These are phyloP conservation scores for Distichodus sexfasciatus DNA, from an alignment of 2,797 vertebrate species.

Conservation along the genomic window DNA sequence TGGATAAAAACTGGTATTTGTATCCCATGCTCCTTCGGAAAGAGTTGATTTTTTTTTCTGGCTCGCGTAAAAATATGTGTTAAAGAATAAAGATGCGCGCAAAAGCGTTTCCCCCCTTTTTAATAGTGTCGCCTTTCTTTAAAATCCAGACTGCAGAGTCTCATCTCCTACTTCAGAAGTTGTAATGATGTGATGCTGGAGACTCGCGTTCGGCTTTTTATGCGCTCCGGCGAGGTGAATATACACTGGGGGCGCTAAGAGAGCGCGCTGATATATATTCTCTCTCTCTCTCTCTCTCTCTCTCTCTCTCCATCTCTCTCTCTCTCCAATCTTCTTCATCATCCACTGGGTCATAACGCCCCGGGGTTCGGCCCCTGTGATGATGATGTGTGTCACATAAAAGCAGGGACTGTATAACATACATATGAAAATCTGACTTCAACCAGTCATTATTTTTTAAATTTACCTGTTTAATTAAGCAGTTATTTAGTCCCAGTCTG, in stretches of 20 bases:
- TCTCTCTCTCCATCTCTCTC: neutral
- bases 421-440: no score
- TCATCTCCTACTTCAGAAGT: slow-evolving; percentile 45
- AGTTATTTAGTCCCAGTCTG: no score
- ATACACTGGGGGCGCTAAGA: slow-evolving; percentile 21
- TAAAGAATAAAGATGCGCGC: neutral
- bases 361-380: slow-evolving; percentile 17
- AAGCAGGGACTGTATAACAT: no score
- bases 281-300: slow-evolving; percentile 2
- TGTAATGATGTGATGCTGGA: slow-evolving; percentile 45
- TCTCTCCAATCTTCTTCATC: slow-evolving; percentile 18
- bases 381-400: no score
- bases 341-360: slow-evolving; percentile 52
- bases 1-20: neutral
- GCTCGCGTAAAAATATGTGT: neutral
- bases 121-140: slow-evolving; percentile 4
- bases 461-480: no score
- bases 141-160: neutral
- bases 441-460: no score
- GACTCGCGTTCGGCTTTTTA: slow-evolving; percentile 59
- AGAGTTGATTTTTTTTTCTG: neutral
- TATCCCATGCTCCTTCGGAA: neutral
- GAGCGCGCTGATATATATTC: no score
- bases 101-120: neutral
- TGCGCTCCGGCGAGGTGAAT: slow-evolving; percentile 34